Evolutionary conservation across 2,797 vertebrate species (phyloP), one percentile per base, ranked within the genome.

Genomic region (Falco rusticolus): DNA sequence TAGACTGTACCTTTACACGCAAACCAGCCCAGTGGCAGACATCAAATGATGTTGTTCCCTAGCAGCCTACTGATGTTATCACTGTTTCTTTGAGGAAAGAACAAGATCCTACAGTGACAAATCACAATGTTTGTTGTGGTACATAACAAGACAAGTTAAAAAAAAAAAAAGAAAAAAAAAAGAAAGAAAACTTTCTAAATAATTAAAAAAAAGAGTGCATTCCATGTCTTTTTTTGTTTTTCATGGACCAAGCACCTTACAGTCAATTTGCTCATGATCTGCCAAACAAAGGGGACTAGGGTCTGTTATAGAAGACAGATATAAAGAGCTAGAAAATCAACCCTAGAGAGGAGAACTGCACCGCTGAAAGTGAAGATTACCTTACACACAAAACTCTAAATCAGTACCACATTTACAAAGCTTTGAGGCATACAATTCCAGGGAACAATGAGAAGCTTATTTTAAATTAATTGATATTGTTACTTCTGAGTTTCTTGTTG

Each of bases 1-100:
- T 5, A 16, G 48, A 19, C 71, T 7, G 56, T 59, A 33, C 50
- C 75, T 74, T 64, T 15, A 39, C 79, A 74, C n/a, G 37, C 45
- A 76, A 72, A 33, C 9, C 89, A 79, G 78, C 64, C 70, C 43
- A 8, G 56, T 37, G 75, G 84, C 89, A 94, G 71, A 89, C 89
- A 93, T 74, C 87, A 94, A 64, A 88, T 60, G 60, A 20, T 83
- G 60, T 12, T 80, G 60, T 20, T 94, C 91, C 79, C n/a, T 4
- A 33, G 57, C 85, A 93, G 83, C 8, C 84, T 80, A 29, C 82
- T 50, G 90, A 90, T 90, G 48, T 48, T 94, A 95, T 90, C 91
- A 16, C 57, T 4, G 0, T 13, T 53, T 22, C 85, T 88, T 41
- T 87, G 76, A 93, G 79, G 60, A 80, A 85, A 80, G 74, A 93